Base-by-base conservation (phyloP, 2,113 vertebrate species). In the Gyps fulvus region DNA sequence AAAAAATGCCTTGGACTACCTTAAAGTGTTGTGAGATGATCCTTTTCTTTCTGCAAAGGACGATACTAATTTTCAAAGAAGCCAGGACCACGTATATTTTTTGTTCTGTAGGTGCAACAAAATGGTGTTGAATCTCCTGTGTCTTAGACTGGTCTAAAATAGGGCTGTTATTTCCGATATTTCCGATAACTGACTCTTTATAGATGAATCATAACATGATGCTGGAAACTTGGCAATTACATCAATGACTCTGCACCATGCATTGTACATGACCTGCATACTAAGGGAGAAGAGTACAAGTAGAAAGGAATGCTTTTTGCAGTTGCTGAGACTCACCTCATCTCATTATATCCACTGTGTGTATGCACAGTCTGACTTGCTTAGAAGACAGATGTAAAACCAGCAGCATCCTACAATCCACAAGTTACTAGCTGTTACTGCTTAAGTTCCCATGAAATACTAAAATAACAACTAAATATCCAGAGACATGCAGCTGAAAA, bases 211-310 rank as follows among this genome's bases (percentile, higher is more conserved):
- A 71, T 86, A 92, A 78, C 45, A 77, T 58, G 43, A 69, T 76
- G 69, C 25, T 90, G 80, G 86, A 94, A 93, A 85, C 73, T 88
- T 90, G 82, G 66, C 76, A 93, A 73, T 85, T 88, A 55, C 50
- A 70, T 88, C 85, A 88, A 7, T 83, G 90, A 87, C 65, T 89
- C 85, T 93, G 87, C 71, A 71, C 62, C 74, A 45, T 74, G 74
- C 47, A 38, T 49, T 83, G 71, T 72, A 83, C 87, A 73, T 80
- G 89, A 91, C 74, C 55, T 87, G 87, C 89, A 93, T 93, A 38
- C 38, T 80, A 83, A 85, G 19, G 19, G 7, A 82, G 73, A 81
- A 57, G 36, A 89, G 40, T 12, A 38, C 6, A 58, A 76, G 58
- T 40, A 80, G 61, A 43, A 94, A 73, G 21, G 23, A 87, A 93